A percentile compares a stretch with the other conserved stretches of the same genome.
Evolutionary conservation across 2,888 invertebrate genomes (phyloP).

Genomic region (Penaeus monodon): DNA sequence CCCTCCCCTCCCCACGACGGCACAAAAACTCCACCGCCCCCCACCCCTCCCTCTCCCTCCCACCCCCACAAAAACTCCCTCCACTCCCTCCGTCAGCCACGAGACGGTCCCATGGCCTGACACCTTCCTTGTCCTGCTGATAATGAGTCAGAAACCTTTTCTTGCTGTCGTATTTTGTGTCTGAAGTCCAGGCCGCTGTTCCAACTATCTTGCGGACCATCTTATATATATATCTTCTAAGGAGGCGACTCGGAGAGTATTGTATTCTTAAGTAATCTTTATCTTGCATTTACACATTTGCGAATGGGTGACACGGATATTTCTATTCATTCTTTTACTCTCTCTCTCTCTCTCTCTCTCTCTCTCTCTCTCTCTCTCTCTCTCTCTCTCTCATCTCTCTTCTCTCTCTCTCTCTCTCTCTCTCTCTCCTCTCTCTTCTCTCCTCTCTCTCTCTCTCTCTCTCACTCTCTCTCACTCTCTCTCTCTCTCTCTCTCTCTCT

Average conservation of each 20-base stretch:
- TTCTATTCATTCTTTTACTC: neutral
- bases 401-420: slow-evolving; percentile 1
- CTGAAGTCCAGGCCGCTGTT: neutral
- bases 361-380: neutral
- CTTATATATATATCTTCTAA: slow-evolving; percentile 3
- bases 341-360: neutral
- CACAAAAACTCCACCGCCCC: slow-evolving; percentile 31
- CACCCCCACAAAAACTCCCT: slow-evolving; percentile 26
- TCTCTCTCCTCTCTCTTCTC: slow-evolving; percentile 8
- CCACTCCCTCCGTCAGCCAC: slow-evolving; percentile 1
- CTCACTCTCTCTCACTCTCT: slow-evolving; percentile 19
- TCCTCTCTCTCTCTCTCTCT: slow-evolving; percentile 21
- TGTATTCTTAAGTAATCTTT: too few relatives aligned
- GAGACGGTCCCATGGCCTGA: slow-evolving; percentile 6
- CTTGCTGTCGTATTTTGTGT: neutral
- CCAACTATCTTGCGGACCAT: too few relatives aligned
- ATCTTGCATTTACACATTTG: too few relatives aligned
- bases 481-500: slow-evolving; percentile 33
- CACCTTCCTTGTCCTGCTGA: slow-evolving; percentile 19
- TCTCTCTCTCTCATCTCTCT: neutral
- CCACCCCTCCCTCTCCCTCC: slow-evolving; percentile 4
- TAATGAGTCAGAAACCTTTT: neutral
- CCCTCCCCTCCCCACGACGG: slow-evolving; percentile 4
- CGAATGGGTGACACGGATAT: too few relatives aligned
- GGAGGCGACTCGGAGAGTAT: neutral